phyloP scores from a whole-genome alignment of 30 jellyfish, hydroid and myxozoan species.

The Hydra vulgaris region DNA sequence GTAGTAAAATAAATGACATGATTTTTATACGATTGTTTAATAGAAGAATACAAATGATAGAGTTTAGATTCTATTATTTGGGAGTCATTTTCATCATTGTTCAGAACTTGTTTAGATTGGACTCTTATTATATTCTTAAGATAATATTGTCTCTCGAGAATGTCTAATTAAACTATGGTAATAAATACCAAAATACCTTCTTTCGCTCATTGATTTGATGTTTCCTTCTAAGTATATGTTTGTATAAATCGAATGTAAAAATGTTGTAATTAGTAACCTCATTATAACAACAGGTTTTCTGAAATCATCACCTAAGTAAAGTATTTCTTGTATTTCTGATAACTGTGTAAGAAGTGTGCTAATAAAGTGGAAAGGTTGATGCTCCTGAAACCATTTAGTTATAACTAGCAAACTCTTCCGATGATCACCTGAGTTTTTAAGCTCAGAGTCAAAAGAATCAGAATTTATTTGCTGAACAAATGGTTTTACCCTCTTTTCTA shows the following conservation, averaged over 20 bases:
- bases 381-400: neutral
- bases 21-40: neutral
- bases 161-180: conserved; percentile 5
- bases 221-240: neutral
- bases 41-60: too few species aligned
- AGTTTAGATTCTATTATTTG: too few species aligned
- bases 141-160: conserved; percentile 1
- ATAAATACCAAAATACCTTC: neutral
- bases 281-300: neutral
- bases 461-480: neutral
- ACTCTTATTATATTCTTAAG: too few species aligned
- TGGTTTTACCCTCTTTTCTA: neutral
- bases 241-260: conserved; percentile 5
- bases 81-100: neutral
- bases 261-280: conserved; percentile 1
- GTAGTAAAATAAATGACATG: neutral
- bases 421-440: conserved; percentile 5
- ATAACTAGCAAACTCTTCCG: conserved; percentile 4
- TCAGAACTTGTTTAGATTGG: neutral
- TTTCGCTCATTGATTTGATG: neutral
- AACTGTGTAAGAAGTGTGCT: neutral
- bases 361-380: conserved; percentile 1
- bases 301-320: neutral
- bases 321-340: conserved; percentile 10
- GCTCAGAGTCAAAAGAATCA: conserved; percentile 7